These are phyloP conservation scores for Calosoma granatense DNA, from an alignment of 1,140 invertebrate species.

Conservation along the genomic window DNA sequence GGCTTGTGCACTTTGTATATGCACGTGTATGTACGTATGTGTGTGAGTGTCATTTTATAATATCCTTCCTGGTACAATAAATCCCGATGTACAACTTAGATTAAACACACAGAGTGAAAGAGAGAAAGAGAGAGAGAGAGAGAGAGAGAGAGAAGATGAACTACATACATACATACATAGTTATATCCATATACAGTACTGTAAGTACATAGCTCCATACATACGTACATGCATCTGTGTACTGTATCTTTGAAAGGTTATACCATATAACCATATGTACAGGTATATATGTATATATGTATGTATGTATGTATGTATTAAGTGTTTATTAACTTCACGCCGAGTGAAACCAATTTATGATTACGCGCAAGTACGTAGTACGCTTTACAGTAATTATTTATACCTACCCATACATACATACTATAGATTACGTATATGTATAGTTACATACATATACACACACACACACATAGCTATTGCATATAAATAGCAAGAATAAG, in stretches of 20 bases:
- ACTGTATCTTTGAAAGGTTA: background rate
- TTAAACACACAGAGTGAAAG: background rate
- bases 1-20: background rate
- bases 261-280: background rate
- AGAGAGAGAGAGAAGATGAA: too few species aligned
- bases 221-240: background rate
- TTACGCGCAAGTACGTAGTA: background rate
- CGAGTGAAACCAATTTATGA: background rate
- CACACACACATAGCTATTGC: too few species aligned
- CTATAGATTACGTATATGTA: background rate
- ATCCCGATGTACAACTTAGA: background rate
- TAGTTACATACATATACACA: constrained; percentile 1
- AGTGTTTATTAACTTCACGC: background rate
- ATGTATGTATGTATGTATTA: background rate
- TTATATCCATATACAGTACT: too few species aligned
- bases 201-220: background rate
- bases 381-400: background rate
- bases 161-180: too few species aligned
- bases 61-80: constrained; percentile 5
- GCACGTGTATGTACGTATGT: background rate
- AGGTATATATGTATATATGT: too few species aligned
- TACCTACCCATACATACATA: constrained; percentile 4
- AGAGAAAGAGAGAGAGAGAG: too few species aligned
- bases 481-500: too few species aligned
- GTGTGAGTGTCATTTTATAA: background rate